These are phyloP conservation scores for Aphis craccivora DNA, from an alignment of 1,140 invertebrate species.

Conservation along the genomic window DNA sequence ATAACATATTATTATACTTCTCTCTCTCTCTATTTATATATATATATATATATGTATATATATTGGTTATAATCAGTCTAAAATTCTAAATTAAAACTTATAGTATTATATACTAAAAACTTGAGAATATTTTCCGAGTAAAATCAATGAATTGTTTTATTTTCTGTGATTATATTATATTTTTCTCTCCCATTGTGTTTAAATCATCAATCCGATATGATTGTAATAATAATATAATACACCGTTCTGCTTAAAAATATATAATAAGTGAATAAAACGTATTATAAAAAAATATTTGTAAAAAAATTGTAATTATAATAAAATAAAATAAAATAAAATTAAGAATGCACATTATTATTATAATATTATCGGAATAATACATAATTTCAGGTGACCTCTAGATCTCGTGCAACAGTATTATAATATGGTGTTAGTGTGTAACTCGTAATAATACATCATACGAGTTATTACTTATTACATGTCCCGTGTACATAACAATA, in stretches of 20 bases:
- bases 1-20: neutral
- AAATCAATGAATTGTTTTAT: neutral
- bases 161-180: neutral
- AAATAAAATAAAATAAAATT: neutral
- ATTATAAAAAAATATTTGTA: neutral
- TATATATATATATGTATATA: neutral
- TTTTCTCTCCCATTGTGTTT: neutral
- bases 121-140: neutral
- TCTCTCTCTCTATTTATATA: neutral
- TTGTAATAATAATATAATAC: neutral
- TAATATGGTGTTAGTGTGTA: neutral
- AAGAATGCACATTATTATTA: neutral
- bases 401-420: neutral
- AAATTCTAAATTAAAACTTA: neutral
- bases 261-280: neutral
- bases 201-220: neutral
- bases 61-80: neutral
- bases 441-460: neutral
- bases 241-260: neutral
- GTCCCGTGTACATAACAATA: neutral
- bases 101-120: neutral
- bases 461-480: neutral
- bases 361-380: conserved; percentile 24
- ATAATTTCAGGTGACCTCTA: neutral
- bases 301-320: neutral